Evolutionary conservation across 2,797 vertebrate genomes (phyloP).

Genomic region (Takifugu ocellatus): DNA sequence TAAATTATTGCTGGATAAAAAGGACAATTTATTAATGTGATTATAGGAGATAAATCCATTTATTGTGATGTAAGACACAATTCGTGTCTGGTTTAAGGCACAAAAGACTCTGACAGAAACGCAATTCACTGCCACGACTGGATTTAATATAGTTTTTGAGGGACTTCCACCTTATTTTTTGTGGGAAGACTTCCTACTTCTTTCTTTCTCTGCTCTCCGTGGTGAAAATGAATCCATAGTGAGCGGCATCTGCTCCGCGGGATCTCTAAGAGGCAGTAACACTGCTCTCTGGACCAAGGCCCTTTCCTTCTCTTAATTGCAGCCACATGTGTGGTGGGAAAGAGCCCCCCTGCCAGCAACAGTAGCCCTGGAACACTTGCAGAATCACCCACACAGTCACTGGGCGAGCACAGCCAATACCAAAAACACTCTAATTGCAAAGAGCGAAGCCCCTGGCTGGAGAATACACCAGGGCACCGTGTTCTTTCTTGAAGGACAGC

Average conservation of each 20-base stretch:
- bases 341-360: slow-evolving; percentile 67
- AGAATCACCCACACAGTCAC: slow-evolving; percentile 70
- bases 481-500: slow-evolving; percentile 66
- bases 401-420: slow-evolving; percentile 68
- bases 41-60: slow-evolving; percentile 1
- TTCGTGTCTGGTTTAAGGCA: not conserved
- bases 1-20: not conserved
- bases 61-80: slow-evolving; percentile 9
- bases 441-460: slow-evolving; percentile 71
- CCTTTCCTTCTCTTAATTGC: slow-evolving; percentile 71
- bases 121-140: slow-evolving; percentile 10
- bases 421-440: slow-evolving; percentile 75
- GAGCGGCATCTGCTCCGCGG: slow-evolving; percentile 69
- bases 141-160: not conserved
- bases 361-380: slow-evolving; percentile 59
- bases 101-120: slow-evolving; percentile 19
- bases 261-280: slow-evolving; percentile 64
- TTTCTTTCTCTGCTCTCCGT: slow-evolving; percentile 45
- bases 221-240: slow-evolving; percentile 62
- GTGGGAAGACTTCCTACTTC: slow-evolving; percentile 41
- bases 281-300: slow-evolving; percentile 68
- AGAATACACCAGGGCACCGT: slow-evolving; percentile 55
- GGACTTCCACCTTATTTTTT: not conserved
- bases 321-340: slow-evolving; percentile 66
- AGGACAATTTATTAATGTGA: not conserved